phyloP scores from a whole-genome alignment of 2,113 vertebrate species.

The Myotis davidii region DNA sequence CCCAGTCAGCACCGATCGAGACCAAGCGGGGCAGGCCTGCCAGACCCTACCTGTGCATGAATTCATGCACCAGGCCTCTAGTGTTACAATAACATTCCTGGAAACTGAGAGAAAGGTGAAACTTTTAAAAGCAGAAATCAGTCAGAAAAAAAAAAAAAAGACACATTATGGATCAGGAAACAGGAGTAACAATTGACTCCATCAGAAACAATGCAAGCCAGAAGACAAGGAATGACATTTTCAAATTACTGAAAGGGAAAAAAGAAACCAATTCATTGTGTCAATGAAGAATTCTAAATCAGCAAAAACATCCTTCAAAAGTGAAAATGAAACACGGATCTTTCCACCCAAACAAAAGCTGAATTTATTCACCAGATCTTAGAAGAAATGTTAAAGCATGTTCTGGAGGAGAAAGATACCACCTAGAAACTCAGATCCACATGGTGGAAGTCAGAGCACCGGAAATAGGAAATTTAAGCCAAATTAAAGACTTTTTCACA shows the following conservation, averaged over 20 bases:
- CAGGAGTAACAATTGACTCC: not conserved
- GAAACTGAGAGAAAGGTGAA: not conserved
- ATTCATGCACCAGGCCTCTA: no score
- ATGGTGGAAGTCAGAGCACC: not conserved
- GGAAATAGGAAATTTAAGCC: not conserved
- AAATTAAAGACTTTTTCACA: not conserved
- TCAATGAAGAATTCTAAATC: not conserved
- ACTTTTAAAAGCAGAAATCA: not conserved
- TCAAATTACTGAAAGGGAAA: not conserved
- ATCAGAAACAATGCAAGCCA: not conserved
- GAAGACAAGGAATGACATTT: not conserved
- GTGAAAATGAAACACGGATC: not conserved
- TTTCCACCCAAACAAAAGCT: not conserved
- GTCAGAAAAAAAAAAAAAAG: not conserved
- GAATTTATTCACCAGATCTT: not conserved
- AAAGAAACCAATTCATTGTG: not conserved
- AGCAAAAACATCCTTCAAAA: not conserved
- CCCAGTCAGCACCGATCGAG: no score
- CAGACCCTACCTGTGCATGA: no score
- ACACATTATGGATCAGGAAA: not conserved
- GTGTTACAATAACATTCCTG: not conserved
- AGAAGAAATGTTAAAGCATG: not conserved
- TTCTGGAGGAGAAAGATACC: not conserved
- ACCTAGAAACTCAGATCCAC: not conserved
- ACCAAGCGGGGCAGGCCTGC: no score